Evolutionary conservation across 2,113 vertebrate genomes (phyloP), one percentile per base, ranked within the genome.

Genomic region (Phalacrocorax brasilianus): DNA sequence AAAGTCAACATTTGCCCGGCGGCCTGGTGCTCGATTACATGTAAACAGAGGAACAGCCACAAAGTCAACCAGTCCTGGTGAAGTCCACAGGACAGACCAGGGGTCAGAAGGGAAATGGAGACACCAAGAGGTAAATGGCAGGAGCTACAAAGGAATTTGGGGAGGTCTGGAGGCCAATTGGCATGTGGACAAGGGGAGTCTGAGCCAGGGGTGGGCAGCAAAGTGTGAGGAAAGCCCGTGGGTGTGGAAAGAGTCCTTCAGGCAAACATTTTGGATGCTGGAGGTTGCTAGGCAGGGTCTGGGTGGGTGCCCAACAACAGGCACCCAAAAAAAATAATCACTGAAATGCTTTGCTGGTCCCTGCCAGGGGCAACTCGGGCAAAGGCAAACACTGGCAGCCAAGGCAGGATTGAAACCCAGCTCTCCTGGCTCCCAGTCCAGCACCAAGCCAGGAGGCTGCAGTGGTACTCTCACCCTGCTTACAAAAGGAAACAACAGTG

Each of bases 111-210:
- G 56, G 88, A 95, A 91, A 84, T 3, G 6, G 91, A 78, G 91
- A 92, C 88, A 92, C 92, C 88, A 80, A 92, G 93, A 94, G 88
- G 93, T 62, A 85, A 84, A 35, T 7, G 47, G 49, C 70, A 68
- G 87, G 86, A 94, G 84, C 73, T 75, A 72, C 89, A 95, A 12
- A 92, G 61, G 72, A 27, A 12, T 59, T 0, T 30, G 33, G 33
- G 13, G 44, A 52, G 55, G 59, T 30, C 79, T 52, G 83, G 35
- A 53, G 65, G 9, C 17, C 20, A 15, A 3, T 32, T 3, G 10
- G 45, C 32, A 23, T 1, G 9, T 6, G 18, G 20, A n/a, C 38
- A 62, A 35, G 50, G 15, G 22, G 19, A 28, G 5, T 26, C 3
- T 0, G 0, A 21, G 14, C 28, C 78, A 55, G 26, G 27, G 11